phyloP scores from a whole-genome alignment of 2,797 vertebrate genomes.

The Percopsis omiscomaycus region DNA sequence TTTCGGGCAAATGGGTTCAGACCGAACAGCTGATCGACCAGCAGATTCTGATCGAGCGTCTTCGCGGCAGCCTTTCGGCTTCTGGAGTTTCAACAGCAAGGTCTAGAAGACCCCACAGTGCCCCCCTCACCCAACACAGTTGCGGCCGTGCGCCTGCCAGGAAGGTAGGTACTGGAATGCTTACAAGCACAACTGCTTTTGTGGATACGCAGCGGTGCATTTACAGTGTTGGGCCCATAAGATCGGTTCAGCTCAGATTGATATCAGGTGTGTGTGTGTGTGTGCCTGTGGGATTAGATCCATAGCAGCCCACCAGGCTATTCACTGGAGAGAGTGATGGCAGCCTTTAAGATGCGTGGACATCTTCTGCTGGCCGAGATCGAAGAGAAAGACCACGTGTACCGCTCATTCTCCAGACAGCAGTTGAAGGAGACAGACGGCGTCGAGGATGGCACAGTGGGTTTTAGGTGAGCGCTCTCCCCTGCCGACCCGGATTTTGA shows the following conservation, averaged over 20 bases:
- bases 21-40: conserved; percentile 87
- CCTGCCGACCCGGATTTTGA: too few relatives aligned
- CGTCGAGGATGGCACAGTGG: not conserved
- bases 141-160: conserved; percentile 52
- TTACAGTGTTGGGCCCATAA: not conserved
- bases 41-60: conserved; percentile 81
- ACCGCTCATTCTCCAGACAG: conserved; percentile 64
- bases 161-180: conserved; percentile 71
- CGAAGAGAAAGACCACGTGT: conserved; percentile 86
- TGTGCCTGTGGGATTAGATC: conserved; percentile 61
- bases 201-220: not conserved
- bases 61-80: conserved; percentile 74
- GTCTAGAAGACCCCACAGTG: conserved; percentile 76
- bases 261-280: not conserved
- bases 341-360: conserved; percentile 82
- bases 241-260: not conserved
- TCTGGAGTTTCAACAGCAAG: conserved; percentile 44
- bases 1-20: conserved; percentile 60
- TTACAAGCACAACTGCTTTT: not conserved
- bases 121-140: conserved; percentile 71
- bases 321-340: conserved; percentile 82
- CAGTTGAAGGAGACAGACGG: conserved; percentile 60
- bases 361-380: conserved; percentile 82
- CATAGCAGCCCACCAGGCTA: conserved; percentile 76
- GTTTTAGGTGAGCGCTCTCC: not conserved